These are phyloP conservation scores for Exocentrus adspersus DNA, from an alignment of 2,888 invertebrate genomes.

Conservation along the genomic window DNA sequence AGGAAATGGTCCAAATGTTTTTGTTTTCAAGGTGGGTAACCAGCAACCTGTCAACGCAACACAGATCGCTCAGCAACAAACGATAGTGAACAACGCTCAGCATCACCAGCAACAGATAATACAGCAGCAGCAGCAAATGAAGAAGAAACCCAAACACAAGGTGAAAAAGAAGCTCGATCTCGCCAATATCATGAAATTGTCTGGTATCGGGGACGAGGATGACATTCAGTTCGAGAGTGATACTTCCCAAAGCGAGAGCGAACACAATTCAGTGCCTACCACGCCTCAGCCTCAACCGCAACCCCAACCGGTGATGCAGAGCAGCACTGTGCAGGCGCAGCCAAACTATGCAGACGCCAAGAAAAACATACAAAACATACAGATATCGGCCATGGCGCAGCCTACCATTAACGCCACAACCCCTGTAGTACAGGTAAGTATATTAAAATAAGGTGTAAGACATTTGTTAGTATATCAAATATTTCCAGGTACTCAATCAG, in stretches of 20 bases:
- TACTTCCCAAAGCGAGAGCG: slow-evolving; percentile 61
- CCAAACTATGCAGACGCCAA: slow-evolving; percentile 48
- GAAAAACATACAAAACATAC: slow-evolving; percentile 60
- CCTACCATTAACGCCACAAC: slow-evolving; percentile 57
- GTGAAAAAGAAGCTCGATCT: slow-evolving; percentile 73
- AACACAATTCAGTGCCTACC: slow-evolving; percentile 56
- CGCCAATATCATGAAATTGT: slow-evolving; percentile 79
- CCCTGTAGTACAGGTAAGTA: slow-evolving; percentile 57
- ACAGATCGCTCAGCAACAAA: slow-evolving; percentile 47
- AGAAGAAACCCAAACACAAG: slow-evolving; percentile 58
- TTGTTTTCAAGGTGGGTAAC: slow-evolving; percentile 45
- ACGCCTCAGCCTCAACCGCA: slow-evolving; percentile 57
- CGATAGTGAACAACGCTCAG: slow-evolving; percentile 45
- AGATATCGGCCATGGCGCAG: slow-evolving; percentile 59
- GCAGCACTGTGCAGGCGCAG: slow-evolving; percentile 40
- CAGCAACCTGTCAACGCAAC: slow-evolving; percentile 48
- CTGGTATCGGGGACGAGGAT: slow-evolving; percentile 74
- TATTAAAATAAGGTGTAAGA: no score
- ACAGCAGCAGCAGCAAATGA: slow-evolving; percentile 53
- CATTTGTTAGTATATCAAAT: no score
- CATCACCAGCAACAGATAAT: slow-evolving; percentile 41
- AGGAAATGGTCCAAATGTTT: no score
- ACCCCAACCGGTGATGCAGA: slow-evolving; percentile 40
- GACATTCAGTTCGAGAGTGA: slow-evolving; percentile 67
- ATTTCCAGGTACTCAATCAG: slow-evolving; percentile 60